A percentile compares a stretch with the other conserved stretches of the same genome.
Evolutionary conservation across 2,797 vertebrate genomes (phyloP).

Genomic region (Pempheris klunzingeri): DNA sequence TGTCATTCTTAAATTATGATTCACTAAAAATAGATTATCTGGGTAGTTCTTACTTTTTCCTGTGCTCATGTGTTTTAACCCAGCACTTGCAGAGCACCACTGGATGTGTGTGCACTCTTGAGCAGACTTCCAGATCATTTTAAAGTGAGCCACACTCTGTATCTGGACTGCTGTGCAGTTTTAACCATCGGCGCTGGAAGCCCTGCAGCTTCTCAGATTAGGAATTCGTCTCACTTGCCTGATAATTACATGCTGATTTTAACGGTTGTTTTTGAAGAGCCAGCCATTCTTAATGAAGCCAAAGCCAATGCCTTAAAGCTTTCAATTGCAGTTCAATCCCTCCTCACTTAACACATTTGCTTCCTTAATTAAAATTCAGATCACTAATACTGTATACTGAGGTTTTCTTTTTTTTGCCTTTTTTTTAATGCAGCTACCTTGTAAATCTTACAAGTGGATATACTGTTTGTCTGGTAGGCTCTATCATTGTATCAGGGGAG

Average conservation of each 20-base stretch:
- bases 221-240: conserved; percentile 64
- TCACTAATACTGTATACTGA: conserved; percentile 39
- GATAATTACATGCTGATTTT: conserved; percentile 78
- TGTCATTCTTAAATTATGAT: background rate
- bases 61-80: background rate
- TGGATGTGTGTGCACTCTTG: conserved; percentile 10
- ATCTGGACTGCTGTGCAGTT: conserved; percentile 43
- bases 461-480: background rate
- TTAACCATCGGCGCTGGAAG: conserved; percentile 54
- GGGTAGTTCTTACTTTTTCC: background rate
- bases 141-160: conserved; percentile 34
- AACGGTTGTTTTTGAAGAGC: conserved; percentile 75
- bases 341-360: conserved; percentile 61
- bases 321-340: conserved; percentile 65
- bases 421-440: conserved; percentile 16
- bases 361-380: conserved; percentile 55
- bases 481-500: background rate
- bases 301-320: conserved; percentile 69
- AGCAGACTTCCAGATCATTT: conserved; percentile 29
- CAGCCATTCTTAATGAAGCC: conserved; percentile 79
- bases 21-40: background rate
- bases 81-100: conserved; percentile 10
- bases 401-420: no score
- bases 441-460: background rate
- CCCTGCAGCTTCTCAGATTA: conserved; percentile 61